Evolutionary conservation across 2,797 vertebrate species (phyloP), one percentile per base, ranked within the genome.

Genomic region (Cryptoprocta ferox): DNA sequence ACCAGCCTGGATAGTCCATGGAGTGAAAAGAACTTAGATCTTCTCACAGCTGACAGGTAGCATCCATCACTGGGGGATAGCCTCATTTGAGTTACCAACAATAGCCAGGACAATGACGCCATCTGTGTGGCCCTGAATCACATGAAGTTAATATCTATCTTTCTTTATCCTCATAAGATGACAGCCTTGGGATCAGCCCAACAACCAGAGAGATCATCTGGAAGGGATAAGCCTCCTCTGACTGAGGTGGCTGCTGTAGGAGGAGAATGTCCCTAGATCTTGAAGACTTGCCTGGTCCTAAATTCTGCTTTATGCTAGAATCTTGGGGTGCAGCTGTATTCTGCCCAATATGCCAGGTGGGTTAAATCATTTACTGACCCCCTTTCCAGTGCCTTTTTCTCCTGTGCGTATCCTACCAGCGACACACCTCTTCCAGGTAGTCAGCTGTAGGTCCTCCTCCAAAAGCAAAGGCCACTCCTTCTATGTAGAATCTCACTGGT

Each of bases 371-470:
- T 42, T 37, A 1, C 50, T 48, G 24, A 4, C 4, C 32, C 14
- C 35, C 39, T 21, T 71, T 48, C 26, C 6, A 1, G 7, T 53
- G 35, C 45, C 89, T 63, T 42, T 66, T 50, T n/a, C 15, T 32
- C 26, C 28, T 2, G 10, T 2, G 21, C 0, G 5, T 56, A 24
- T 2, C 24, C 32, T 26, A 50, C 30, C 7, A 2, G 15, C 0
- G 35, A 15, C 37, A 50, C 3, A 56, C 2, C 18, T 39, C 24
- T 56, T 56, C 7, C 28, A 0, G 15, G 24, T 5, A 1, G 39
- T 80, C 11, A 5, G 26, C 2, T n/a, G 30, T n/a, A 19, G 48
- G 32, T 50, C 70, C 21, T 50, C 65, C n/a, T 83, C 79, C 59
- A 66, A 39, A 61, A 32, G 12, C 21, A 61, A 92, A 91, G 42